phyloP scores from a whole-genome alignment of 2,888 invertebrate genomes.

The Blomia tropicalis region DNA sequence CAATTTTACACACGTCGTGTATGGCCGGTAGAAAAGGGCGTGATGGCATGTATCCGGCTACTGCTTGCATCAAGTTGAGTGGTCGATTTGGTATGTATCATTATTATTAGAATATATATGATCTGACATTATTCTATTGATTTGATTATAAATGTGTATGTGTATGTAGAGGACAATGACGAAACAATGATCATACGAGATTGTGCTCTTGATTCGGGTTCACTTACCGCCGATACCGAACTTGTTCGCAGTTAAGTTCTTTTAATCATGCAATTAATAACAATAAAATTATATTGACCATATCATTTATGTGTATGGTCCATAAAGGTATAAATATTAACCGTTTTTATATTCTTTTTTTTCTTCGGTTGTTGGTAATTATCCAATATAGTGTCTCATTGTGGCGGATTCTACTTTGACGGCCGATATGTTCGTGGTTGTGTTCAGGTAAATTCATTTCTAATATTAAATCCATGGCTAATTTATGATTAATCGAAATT shows the following conservation, averaged over 20 bases:
- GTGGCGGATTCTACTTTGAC: conserved; percentile 41
- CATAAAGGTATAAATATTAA: background rate
- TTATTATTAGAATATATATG: background rate
- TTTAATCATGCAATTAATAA: conserved; percentile 33
- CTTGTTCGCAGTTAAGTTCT: conserved; percentile 40
- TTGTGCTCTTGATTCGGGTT: conserved; percentile 43
- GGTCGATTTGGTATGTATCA: conserved; percentile 59
- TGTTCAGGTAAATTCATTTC: conserved; percentile 31
- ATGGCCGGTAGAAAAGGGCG: conserved; percentile 83
- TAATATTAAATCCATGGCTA: too few relatives aligned
- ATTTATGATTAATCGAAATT: background rate
- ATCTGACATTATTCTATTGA: background rate
- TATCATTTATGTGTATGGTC: background rate
- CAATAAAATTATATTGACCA: background rate
- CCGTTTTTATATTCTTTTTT: background rate
- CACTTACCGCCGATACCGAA: conserved; percentile 42
- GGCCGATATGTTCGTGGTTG: conserved; percentile 35
- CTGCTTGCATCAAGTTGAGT: conserved; percentile 86
- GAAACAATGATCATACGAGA: conserved; percentile 39
- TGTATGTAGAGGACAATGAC: conserved; percentile 33
- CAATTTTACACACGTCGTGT: conserved; percentile 62
- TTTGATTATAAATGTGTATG: too few relatives aligned
- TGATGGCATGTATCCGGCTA: conserved; percentile 85
- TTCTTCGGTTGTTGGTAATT: background rate
- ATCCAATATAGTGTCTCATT: conserved; percentile 37